phyloP scores from a whole-genome alignment of 2,888 invertebrate species.

The Beris morrisii region DNA sequence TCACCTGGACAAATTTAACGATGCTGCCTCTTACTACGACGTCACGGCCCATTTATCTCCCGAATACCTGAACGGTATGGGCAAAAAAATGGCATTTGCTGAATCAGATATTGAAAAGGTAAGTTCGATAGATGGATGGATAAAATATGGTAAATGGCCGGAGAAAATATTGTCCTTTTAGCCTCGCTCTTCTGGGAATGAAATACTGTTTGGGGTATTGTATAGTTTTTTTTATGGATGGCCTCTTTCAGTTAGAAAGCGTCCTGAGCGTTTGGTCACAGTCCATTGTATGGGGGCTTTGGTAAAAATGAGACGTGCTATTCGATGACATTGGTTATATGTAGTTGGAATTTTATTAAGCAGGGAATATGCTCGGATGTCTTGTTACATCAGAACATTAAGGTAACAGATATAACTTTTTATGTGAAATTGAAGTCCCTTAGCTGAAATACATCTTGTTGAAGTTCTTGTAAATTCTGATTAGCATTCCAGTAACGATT shows the following conservation, averaged over 20 bases:
- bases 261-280: too few relatives aligned
- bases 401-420: too few relatives aligned
- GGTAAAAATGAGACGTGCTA: too few relatives aligned
- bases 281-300: too few relatives aligned
- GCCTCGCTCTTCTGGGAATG: background rate
- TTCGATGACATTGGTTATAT: too few relatives aligned
- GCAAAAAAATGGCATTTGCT: conserved; percentile 57
- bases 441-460: background rate
- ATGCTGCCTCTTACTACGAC: conserved; percentile 42
- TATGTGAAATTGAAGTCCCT: background rate
- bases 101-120: conserved; percentile 65
- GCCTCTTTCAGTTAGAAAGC: too few relatives aligned
- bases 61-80: conserved; percentile 55
- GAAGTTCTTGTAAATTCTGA: conserved; percentile 6
- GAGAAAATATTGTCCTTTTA: conserved; percentile 19
- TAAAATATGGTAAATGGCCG: conserved; percentile 18
- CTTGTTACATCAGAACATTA: too few relatives aligned
- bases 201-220: too few relatives aligned
- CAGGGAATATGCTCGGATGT: too few relatives aligned
- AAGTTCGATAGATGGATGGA: conserved; percentile 38
- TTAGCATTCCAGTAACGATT: conserved; percentile 18
- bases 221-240: too few relatives aligned
- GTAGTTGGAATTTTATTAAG: too few relatives aligned
- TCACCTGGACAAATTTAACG: conserved; percentile 37
- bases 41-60: conserved; percentile 59